Evolutionary conservation across 2,888 invertebrate species (phyloP).

Genomic region (Zygothrica quintamaculata): DNA sequence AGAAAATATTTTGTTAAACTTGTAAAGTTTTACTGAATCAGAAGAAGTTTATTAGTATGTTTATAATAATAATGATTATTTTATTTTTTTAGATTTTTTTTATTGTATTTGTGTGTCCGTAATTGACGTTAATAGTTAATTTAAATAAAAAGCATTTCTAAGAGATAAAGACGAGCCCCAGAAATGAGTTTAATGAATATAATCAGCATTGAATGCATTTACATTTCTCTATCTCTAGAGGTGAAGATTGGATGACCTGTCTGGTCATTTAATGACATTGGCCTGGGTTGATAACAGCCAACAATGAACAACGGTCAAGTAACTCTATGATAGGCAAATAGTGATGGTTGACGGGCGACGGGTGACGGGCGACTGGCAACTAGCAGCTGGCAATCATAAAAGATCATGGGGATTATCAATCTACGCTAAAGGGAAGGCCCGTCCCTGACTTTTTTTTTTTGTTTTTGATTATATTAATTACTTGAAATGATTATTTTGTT

Average conservation of each 20-base stretch:
- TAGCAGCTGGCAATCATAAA: slow-evolving; percentile 16
- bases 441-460: slow-evolving; percentile 25
- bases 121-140: slow-evolving; percentile 6
- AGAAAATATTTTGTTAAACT: too few species aligned
- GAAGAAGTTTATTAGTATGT: too few species aligned
- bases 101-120: not conserved
- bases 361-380: slow-evolving; percentile 15
- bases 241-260: slow-evolving; percentile 7
- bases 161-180: slow-evolving; percentile 22
- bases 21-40: too few species aligned
- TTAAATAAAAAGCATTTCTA: slow-evolving; percentile 16
- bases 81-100: not conserved
- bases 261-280: slow-evolving; percentile 26
- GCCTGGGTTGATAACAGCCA: not conserved
- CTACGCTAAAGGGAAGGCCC: slow-evolving; percentile 32
- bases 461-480: too few species aligned
- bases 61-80: not conserved
- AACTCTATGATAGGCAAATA: too few species aligned
- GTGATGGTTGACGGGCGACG: too few species aligned
- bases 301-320: too few species aligned
- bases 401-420: slow-evolving; percentile 51
- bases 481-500: not conserved
- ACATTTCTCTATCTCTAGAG: slow-evolving; percentile 1
- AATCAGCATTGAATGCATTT: not conserved
- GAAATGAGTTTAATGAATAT: slow-evolving; percentile 1